Evolutionary conservation across 2,113 vertebrate genomes (phyloP).

Genomic region (Chelonoidis abingdonii): DNA sequence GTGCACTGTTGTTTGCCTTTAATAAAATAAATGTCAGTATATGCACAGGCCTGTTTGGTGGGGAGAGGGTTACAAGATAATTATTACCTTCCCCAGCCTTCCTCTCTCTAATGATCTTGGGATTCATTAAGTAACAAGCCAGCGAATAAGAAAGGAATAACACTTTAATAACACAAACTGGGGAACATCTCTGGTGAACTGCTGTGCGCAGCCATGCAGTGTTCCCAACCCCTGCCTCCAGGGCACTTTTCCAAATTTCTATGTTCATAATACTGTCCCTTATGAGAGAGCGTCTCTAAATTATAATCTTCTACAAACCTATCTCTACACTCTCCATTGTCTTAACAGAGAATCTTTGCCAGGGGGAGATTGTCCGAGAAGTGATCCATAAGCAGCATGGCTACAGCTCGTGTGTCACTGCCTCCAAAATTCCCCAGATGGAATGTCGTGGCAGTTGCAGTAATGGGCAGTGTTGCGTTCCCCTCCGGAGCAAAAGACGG

Average conservation of each 20-base stretch:
- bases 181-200: no score
- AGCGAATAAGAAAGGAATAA: no score
- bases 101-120: no score
- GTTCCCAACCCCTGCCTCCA: no score
- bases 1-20: neutral
- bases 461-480: constrained; percentile 87
- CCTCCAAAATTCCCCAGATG: constrained; percentile 87
- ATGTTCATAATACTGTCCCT: no score
- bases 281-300: neutral
- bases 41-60: neutral
- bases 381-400: constrained; percentile 90
- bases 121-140: no score
- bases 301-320: neutral
- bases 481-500: constrained; percentile 89
- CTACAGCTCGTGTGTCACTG: constrained; percentile 85
- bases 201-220: no score
- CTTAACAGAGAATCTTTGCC: constrained; percentile 86
- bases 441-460: constrained; percentile 88
- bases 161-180: no score
- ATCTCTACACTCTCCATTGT: neutral
- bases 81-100: neutral
- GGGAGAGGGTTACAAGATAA: neutral
- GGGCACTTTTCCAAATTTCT: no score
- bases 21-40: neutral
- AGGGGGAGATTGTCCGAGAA: constrained; percentile 91